Evolutionary conservation across 2,888 invertebrate genomes (phyloP).

Genomic region (Baronia brevicornis): DNA sequence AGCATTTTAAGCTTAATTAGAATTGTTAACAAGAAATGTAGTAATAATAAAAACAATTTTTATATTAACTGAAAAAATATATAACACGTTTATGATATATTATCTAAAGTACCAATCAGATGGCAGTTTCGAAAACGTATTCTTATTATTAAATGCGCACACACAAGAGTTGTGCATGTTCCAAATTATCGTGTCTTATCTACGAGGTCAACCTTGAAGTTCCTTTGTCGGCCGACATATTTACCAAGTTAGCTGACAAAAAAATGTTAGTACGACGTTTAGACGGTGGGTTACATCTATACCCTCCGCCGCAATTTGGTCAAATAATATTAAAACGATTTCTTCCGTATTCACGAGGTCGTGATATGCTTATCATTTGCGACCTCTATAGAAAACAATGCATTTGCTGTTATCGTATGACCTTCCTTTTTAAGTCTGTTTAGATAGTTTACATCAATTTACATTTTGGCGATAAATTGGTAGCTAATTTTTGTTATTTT

Average conservation of each 20-base stretch:
- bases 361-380: slow-evolving; percentile 50
- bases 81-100: no score
- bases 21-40: no score
- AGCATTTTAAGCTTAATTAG: no score
- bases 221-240: slow-evolving; percentile 54
- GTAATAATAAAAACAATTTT: no score
- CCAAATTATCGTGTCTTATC: slow-evolving; percentile 68
- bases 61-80: no score
- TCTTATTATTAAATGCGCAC: slow-evolving; percentile 35
- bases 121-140: slow-evolving; percentile 27
- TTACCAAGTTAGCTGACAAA: slow-evolving; percentile 51
- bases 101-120: no score
- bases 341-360: slow-evolving; percentile 63
- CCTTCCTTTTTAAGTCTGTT: slow-evolving; percentile 40
- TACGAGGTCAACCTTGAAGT: slow-evolving; percentile 68
- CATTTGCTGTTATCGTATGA: slow-evolving; percentile 48
- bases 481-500: neutral
- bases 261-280: slow-evolving; percentile 28
- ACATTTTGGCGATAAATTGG: slow-evolving; percentile 1
- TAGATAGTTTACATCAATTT: slow-evolving; percentile 18
- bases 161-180: slow-evolving; percentile 38
- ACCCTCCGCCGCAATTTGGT: slow-evolving; percentile 37
- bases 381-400: slow-evolving; percentile 53
- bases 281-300: slow-evolving; percentile 18
- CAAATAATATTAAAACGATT: slow-evolving; percentile 39